phyloP scores from a whole-genome alignment of 2,797 vertebrate species.

The Sarcoramphus papa region DNA sequence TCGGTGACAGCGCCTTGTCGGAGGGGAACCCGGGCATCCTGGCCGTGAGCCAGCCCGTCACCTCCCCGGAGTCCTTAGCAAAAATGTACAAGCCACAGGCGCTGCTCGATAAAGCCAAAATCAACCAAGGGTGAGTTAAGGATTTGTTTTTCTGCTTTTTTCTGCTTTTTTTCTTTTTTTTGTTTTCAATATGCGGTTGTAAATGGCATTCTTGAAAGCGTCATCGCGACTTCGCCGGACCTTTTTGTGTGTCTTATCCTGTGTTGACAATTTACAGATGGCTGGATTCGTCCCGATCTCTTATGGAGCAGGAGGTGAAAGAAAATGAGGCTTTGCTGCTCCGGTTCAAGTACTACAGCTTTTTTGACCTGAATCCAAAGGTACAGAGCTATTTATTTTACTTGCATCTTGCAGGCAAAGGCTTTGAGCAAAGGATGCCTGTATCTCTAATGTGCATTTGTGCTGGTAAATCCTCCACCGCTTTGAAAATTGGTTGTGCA shows the following conservation, averaged over 20 bases:
- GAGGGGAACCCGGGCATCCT: conserved; percentile 98
- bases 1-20: conserved; percentile 95
- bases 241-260: neutral
- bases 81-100: conserved; percentile 98
- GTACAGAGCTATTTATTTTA: conserved; percentile 67
- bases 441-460: fast-evolving
- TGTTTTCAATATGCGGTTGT: neutral
- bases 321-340: conserved; percentile 96
- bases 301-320: conserved; percentile 99
- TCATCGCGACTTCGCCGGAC: neutral
- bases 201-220: neutral
- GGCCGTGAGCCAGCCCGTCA: conserved; percentile 94
- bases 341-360: conserved; percentile 99
- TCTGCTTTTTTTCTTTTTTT: too few relatives aligned
- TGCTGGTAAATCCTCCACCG: neutral
- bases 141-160: neutral
- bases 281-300: conserved; percentile 96
- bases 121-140: conserved; percentile 93
- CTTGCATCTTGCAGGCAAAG: neutral
- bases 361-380: conserved; percentile 99
- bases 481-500: neutral
- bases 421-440: neutral
- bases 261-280: conserved; percentile 76
- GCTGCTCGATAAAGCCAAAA: conserved; percentile 98
- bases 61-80: conserved; percentile 91